Base-by-base conservation (phyloP, 2,888 invertebrate genomes). In the Gerosis bhagava region DNA sequence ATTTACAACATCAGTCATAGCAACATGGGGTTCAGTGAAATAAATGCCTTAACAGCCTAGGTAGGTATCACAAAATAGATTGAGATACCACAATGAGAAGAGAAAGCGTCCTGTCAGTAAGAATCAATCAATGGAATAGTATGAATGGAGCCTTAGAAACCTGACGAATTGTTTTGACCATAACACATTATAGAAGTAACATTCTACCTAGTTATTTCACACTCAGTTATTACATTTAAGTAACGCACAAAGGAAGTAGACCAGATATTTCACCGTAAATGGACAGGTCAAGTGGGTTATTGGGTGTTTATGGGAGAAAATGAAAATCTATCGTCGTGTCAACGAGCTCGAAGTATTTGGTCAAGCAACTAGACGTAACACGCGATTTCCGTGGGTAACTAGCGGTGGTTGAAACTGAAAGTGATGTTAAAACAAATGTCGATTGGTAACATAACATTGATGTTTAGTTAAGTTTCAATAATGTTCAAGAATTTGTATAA, bases 191-290 rank as follows among this genome's bases (percentile, higher is more conserved):
- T 49, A 56, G 48, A 48, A 4, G n/a, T 2, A 40, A 22, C 35
- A 54, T 50, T 36, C 36, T n/a, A n/a, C 37, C 32, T 32, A 37
- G n/a, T n/a, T n/a, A n/a, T n/a, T n/a, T n/a, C n/a, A n/a, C n/a
- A n/a, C n/a, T n/a, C 37, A 49, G 42, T 15, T 41, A 36, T 50
- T 41, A 42, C 49, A 44, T 49, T 35, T 43, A 39, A 47, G 39
- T 53, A 47, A 47, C 25, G 19, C 17, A 49, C 46, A 53, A 49
- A 47, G 51, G 29, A 50, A 63, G 65, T 66, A 66, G 62, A 59
- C 57, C 52, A 54, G 61, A 67, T 72, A 70, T 72, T 72, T 54
- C 70, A 56, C 40, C 70, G 41, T 63, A 63, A 62, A 70, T 54
- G 65, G 72, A 44, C 55, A 58, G 64, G 63, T 63, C 39, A 39